Percentiles rank a stretch among this genome's conserved stretches.
phyloP scores from a whole-genome alignment of 53 echinoderm and acorn worm species.

The Holothuria scabra region DNA sequence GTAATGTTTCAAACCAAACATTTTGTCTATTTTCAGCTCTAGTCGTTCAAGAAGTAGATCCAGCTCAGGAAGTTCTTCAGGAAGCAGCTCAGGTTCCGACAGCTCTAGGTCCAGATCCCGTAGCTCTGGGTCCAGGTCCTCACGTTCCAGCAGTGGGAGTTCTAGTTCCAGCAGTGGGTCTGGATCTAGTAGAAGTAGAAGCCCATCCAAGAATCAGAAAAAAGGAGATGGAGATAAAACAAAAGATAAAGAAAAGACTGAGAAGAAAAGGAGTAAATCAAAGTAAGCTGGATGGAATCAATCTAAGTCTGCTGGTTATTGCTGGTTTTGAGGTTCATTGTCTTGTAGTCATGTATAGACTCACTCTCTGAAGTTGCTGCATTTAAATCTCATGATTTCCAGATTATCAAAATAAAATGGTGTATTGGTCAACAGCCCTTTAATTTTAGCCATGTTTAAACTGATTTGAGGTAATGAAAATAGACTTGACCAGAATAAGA shows the following conservation, averaged over 20 bases:
- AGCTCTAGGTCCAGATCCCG: constrained; percentile 75
- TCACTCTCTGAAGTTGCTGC: too few species aligned
- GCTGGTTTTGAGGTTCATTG: too few species aligned
- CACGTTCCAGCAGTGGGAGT: constrained; percentile 77
- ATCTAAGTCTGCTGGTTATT: too few species aligned
- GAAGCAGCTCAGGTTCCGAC: constrained; percentile 74
- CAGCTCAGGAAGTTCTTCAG: constrained; percentile 71
- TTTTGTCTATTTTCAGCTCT: constrained; percentile 36
- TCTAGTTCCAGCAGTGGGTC: constrained; percentile 73
- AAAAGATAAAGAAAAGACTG: constrained; percentile 65
- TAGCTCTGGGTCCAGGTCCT: constrained; percentile 73
- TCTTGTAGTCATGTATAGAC: too few species aligned
- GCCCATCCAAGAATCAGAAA: constrained; percentile 42
- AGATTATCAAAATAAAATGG: too few species aligned
- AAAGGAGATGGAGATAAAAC: constrained; percentile 56
- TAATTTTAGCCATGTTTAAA: too few species aligned
- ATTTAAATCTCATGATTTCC: too few species aligned
- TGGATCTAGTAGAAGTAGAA: constrained; percentile 46
- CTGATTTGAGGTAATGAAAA: too few species aligned
- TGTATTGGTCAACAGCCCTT: too few species aligned
- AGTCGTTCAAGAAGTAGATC: constrained; percentile 80
- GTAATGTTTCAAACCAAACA: too few species aligned
- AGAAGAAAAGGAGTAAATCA: constrained; percentile 69
- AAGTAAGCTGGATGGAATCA: constrained; percentile 63
- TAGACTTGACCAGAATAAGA: too few species aligned